Base-by-base conservation (phyloP, 2,888 invertebrate genomes). In the Nephrotoma guestfalica region DNA sequence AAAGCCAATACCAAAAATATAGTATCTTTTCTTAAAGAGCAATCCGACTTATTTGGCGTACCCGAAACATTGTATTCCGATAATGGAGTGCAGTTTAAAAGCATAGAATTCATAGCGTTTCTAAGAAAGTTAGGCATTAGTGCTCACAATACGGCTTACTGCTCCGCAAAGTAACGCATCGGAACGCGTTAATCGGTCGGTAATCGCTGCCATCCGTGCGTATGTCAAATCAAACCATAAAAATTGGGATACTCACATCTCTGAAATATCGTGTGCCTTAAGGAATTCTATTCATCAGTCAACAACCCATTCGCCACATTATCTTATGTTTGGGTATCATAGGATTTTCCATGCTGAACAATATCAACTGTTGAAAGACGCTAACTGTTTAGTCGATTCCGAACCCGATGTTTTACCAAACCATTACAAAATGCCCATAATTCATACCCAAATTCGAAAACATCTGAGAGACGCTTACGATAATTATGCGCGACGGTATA, bases 121-220 rank as follows among this genome's bases (percentile, higher is more conserved):
- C 43, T 86, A 13, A 40, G 30, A 15, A 83, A 47, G 15, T 88
- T 88, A 57, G 83, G 87, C 18, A 43, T 86, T 3, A 86, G 41
- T 18, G 9, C 88, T 4, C 42, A 18, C 7, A 88, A 87, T 47
- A 89, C 87, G 57, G 87, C 88, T 6, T 84, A 47, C 30, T 89
- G 89, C 89, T 83, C 89, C 89, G 0, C 90, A 90, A 87, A 86
- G 86, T 5, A 90, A 90, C 87, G 89, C 89, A n/a, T 89, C 89
- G 0, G 90, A 90, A 86, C 87, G 89, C 0, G 87, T 88, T 0
- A 90, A 90, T 86, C 86, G 88, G 41, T 88, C 88, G 0, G 85
- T 90, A 4, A 89, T 88, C 7, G 89, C 89, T 1, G 88, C 88
- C 87, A 88, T 90, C 5, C 83, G 89, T 13, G 87, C 88, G 0